Evolutionary conservation across 2,888 invertebrate species (phyloP).

Genomic region (Actias luna): DNA sequence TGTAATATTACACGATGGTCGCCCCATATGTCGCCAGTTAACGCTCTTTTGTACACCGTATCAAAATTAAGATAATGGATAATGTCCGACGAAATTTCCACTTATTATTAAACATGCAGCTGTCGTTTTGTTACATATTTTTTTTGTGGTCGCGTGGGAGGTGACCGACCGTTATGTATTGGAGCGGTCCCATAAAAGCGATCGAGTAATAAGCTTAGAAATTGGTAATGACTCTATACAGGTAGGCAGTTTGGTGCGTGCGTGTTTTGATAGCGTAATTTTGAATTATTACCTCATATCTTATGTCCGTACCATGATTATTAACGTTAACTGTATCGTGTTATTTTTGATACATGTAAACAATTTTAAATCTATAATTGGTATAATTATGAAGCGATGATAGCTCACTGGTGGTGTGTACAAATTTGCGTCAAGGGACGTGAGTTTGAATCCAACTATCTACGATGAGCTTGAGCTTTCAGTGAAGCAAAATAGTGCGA

Average conservation of each 20-base stretch:
- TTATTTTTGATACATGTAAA: slow-evolving; percentile 22
- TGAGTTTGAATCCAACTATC: too few relatives aligned
- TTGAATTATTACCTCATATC: slow-evolving; percentile 60
- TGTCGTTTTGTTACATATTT: slow-evolving; percentile 67
- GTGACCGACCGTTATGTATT: slow-evolving; percentile 60
- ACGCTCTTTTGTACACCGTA: slow-evolving; percentile 77
- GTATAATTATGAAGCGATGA: too few relatives aligned
- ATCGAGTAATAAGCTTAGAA: slow-evolving; percentile 71
- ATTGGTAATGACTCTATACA: slow-evolving; percentile 71
- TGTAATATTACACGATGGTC: slow-evolving; percentile 2
- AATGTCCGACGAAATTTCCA: slow-evolving; percentile 72
- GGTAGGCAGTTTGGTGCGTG: slow-evolving; percentile 53
- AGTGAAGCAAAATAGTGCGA: too few relatives aligned
- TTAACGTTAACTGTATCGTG: slow-evolving; percentile 37
- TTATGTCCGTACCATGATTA: slow-evolving; percentile 46
- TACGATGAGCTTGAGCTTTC: too few relatives aligned
- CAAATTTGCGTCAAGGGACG: too few relatives aligned
- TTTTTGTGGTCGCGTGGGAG: slow-evolving; percentile 52
- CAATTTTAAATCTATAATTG: neutral
- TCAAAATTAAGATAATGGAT: slow-evolving; percentile 80
- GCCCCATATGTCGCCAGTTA: slow-evolving; percentile 69
- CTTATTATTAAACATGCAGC: slow-evolving; percentile 70
- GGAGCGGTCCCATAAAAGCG: slow-evolving; percentile 65
- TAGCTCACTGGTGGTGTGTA: too few relatives aligned
- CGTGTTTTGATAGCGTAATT: slow-evolving; percentile 53